Evolutionary conservation across 2,888 invertebrate species (phyloP), one percentile per base, ranked within the genome.

Genomic region (Troides oblongomaculatus): DNA sequence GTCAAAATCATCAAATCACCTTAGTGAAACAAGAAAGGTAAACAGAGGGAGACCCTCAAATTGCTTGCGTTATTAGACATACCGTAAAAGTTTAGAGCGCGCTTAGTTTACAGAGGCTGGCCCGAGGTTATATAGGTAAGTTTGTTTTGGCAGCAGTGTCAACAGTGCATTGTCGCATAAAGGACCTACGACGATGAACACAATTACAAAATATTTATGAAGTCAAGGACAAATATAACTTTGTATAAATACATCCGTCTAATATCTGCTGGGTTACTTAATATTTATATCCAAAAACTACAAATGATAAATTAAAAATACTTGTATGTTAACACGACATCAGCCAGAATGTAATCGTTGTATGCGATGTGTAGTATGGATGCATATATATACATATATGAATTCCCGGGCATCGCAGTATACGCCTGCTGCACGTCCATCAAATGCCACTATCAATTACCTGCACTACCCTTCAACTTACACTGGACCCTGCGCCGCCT

Each of bases 1-100:
- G 88, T 90, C 88, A 87, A 89, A 90, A 91, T 92, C 91, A 90
- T 91, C 90, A 92, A 92, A 91, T 92, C 89, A 90, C 88, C 89
- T 88, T 80, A 80, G 86, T 83, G 85, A 87, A 88, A 87, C 85
- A 87, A 88, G 87, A 86, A 84, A 84, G 87, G 87, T 84, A 92
- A 92, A 91, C 87, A 91, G 85, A 86, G 89, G 88, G 89, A 84
- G 85, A 83, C 87, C 88, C 88, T 77, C 85, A 89, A 91, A 90
- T 89, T 89, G 89, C 90, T 88, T 85, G 88, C 88, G 86, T 91
- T 91, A 91, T 91, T 91, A 92, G 85, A 85, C 84, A 86, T 82
- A 84, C 88, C 90, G 89, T 88, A 88, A 92, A 92, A 92, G 89
- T 91, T 92, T 89, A 87, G 86, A 89, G 88, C 84, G 84, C 82